Percentiles rank a stretch among this genome's conserved stretches.
phyloP scores from a whole-genome alignment of 2,113 vertebrate species.

The Toxostoma redivivum region DNA sequence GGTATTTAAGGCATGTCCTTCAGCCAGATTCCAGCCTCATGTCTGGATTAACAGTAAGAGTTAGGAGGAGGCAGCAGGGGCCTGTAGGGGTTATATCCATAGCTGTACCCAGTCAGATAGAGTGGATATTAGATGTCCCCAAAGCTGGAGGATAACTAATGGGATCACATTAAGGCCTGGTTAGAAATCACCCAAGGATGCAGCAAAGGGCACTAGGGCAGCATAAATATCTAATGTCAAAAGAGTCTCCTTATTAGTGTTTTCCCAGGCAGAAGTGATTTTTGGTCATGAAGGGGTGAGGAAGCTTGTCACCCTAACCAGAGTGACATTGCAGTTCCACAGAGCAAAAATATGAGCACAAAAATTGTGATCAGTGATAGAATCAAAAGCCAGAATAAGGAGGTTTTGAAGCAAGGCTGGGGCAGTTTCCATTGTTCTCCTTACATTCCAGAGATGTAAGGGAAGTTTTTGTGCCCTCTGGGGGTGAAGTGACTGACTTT shows the following conservation, averaged over 20 bases:
- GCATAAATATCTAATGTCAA: conserved; percentile 25
- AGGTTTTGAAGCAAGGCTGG: not conserved
- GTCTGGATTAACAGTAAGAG: not conserved
- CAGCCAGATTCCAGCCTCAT: not conserved
- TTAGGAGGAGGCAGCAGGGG: not conserved
- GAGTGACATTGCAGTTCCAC: not conserved
- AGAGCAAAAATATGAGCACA: not conserved
- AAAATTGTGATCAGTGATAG: not conserved
- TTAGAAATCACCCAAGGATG: conserved; percentile 39
- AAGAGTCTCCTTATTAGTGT: not conserved
- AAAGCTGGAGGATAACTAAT: conserved; percentile 43
- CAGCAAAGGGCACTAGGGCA: not conserved
- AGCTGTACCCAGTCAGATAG: not conserved
- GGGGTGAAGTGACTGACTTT: not conserved
- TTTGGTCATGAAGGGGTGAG: not conserved
- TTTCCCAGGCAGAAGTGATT: not conserved
- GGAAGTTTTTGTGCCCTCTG: not conserved
- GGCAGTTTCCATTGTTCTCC: not conserved
- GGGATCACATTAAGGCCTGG: conserved; percentile 27
- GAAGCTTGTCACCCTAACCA: not conserved
- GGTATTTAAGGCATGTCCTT: not conserved
- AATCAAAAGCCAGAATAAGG: not conserved
- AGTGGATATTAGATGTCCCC: not conserved
- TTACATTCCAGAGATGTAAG: not conserved
- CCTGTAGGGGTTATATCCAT: not conserved